Evolutionary conservation across 1,140 invertebrate species (phyloP).

Genomic region (Andrena cerasifolii): DNA sequence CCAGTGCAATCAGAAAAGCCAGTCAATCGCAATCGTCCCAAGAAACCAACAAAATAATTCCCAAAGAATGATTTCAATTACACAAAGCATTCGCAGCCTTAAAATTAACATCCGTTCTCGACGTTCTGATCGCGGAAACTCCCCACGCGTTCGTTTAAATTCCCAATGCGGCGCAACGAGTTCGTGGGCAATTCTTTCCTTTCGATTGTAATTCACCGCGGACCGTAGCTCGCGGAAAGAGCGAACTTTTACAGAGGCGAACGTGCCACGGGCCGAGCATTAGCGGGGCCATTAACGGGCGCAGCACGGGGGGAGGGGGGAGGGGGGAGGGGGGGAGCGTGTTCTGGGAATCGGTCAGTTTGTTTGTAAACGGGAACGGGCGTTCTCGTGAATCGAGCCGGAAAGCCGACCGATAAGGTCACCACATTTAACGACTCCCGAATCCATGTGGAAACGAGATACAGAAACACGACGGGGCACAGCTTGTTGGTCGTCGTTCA

Average conservation of each 20-base stretch:
- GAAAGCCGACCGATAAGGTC: constrained; percentile 40
- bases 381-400: constrained; percentile 38
- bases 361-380: constrained; percentile 20
- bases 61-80: too few relatives aligned
- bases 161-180: not conserved
- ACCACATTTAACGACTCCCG: constrained; percentile 23
- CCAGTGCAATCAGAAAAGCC: too few relatives aligned
- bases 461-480: not conserved
- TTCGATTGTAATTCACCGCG: not conserved
- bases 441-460: constrained; percentile 14
- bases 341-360: not conserved
- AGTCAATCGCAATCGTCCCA: too few relatives aligned
- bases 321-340: too few relatives aligned
- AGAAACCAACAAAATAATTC: too few relatives aligned
- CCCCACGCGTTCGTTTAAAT: not conserved
- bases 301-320: too few relatives aligned
- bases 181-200: not conserved
- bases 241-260: not conserved
- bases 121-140: too few relatives aligned
- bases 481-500: constrained; percentile 10
- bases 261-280: not conserved
- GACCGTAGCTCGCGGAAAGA: not conserved
- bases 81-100: too few relatives aligned
- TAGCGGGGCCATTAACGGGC: not conserved
- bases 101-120: too few relatives aligned